phyloP scores from a whole-genome alignment of 2,888 invertebrate species.

The Archips xylosteana region DNA sequence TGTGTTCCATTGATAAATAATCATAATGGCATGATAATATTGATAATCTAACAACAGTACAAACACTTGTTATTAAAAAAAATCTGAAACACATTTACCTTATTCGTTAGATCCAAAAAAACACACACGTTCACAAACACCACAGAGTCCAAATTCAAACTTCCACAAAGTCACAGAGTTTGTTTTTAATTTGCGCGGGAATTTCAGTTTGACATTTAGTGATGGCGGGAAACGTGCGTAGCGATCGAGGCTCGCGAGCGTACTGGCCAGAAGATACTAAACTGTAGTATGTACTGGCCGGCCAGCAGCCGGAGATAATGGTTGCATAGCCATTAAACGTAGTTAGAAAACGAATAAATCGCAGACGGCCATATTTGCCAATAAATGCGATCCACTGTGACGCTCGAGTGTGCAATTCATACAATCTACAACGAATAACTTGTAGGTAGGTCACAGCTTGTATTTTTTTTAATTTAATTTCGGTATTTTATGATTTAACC shows the following conservation, averaged over 20 bases:
- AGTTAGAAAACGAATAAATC: conserved; percentile 81
- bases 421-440: conserved; percentile 3
- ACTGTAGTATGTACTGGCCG: conserved; percentile 31
- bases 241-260: conserved; percentile 59
- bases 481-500: conserved; percentile 15
- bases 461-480: background rate
- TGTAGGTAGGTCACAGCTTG: background rate
- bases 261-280: conserved; percentile 53
- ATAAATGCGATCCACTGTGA: conserved; percentile 49
- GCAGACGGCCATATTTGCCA: conserved; percentile 70
- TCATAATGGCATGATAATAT: conserved; percentile 15
- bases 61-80: background rate
- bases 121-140: conserved; percentile 32
- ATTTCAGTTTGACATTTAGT: conserved; percentile 43
- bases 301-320: conserved; percentile 54
- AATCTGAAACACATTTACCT: conserved; percentile 31
- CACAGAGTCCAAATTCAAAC: conserved; percentile 25
- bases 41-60: conserved; percentile 13
- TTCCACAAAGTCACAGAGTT: conserved; percentile 37
- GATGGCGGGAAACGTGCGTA: conserved; percentile 55
- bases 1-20: conserved; percentile 2
- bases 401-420: conserved; percentile 31
- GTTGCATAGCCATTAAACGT: conserved; percentile 54
- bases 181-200: conserved; percentile 40
- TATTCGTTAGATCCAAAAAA: conserved; percentile 33